These are phyloP conservation scores for Hylaeus anthracinus DNA, from an alignment of 1,140 invertebrate genomes.

Conservation along the genomic window DNA sequence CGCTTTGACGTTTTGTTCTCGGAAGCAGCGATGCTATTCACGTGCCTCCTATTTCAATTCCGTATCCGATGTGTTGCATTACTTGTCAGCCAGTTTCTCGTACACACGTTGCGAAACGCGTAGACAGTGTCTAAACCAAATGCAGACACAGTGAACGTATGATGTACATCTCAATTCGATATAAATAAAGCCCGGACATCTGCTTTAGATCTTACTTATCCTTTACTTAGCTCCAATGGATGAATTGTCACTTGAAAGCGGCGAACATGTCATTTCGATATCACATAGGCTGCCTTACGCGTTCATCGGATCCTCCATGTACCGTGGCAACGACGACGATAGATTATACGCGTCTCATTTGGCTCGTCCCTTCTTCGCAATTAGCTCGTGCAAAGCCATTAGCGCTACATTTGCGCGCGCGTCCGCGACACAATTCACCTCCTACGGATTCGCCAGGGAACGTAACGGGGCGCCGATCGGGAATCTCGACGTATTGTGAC, in stretches of 20 bases:
- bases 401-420: slow-evolving; percentile 50
- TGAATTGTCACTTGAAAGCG: too few relatives aligned
- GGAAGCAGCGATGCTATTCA: background rate
- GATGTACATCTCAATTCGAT: too few relatives aligned
- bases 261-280: too few relatives aligned
- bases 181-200: too few relatives aligned
- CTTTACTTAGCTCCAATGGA: too few relatives aligned
- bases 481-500: slow-evolving; percentile 57
- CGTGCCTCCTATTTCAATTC: background rate
- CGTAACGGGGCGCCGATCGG: slow-evolving; percentile 31
- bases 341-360: slow-evolving; percentile 38
- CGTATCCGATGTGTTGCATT: too few relatives aligned
- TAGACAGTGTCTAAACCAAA: too few relatives aligned
- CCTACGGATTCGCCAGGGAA: slow-evolving; percentile 19
- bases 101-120: too few relatives aligned
- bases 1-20: background rate
- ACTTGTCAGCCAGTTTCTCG: too few relatives aligned
- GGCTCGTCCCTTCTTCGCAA: slow-evolving; percentile 41
- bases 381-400: slow-evolving; percentile 51
- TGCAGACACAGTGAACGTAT: too few relatives aligned
- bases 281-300: background rate
- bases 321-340: background rate
- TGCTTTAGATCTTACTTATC: too few relatives aligned
- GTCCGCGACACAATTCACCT: slow-evolving; percentile 52
- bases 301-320: background rate